Evolutionary conservation across 2,113 vertebrate genomes (phyloP), one percentile per base, ranked within the genome.

Genomic region (Epinephelus lanceolatus): DNA sequence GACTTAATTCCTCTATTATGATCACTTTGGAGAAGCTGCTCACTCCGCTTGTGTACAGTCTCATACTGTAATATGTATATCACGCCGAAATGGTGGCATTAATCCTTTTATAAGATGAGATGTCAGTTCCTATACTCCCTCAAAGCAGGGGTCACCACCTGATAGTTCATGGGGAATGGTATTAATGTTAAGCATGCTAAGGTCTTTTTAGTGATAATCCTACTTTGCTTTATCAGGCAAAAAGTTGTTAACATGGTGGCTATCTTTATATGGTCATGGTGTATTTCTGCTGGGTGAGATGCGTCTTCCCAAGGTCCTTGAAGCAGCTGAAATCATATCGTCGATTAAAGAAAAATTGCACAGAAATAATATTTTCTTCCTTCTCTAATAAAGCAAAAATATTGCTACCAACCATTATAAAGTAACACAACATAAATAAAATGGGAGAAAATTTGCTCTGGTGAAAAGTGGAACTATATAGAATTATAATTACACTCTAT

Each of bases 1-100:
- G 57, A 84, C 47, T 87, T 88, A 85, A 88, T 81, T 80, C 70
- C 51, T 78, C 56, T 18, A 37, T 71, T 71, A 55, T 72, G 75
- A 81, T 76, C 74, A 59, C 49, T 84, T 71, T 76, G 42, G 51
- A 59, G 67, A 76, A 30, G 69, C 60, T n/a, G 63, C 74, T 57
- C 71, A 47, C 67, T 11, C 9, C 4, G 23, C 42, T 33, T 80
- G 63, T 86, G 51, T 49, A 67, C 60, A 81, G 71, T 68, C 59
- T 49, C 15, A 42, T 11, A 47, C 33, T 4, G 6, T 33, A 40
- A 72, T 71, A 45, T 12, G 25, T 57, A 47, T 27, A 57, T 52
- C 0, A 1, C n/a, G 55, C 42, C 21, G 53, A 53, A 71, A 53
- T 53, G 2, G 37, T 10, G 25, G 55, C 57, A 63, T 73, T 79